These are phyloP conservation scores for Heterotilapia buettikoferi DNA, from an alignment of 2,113 vertebrate genomes.

Conservation along the genomic window DNA sequence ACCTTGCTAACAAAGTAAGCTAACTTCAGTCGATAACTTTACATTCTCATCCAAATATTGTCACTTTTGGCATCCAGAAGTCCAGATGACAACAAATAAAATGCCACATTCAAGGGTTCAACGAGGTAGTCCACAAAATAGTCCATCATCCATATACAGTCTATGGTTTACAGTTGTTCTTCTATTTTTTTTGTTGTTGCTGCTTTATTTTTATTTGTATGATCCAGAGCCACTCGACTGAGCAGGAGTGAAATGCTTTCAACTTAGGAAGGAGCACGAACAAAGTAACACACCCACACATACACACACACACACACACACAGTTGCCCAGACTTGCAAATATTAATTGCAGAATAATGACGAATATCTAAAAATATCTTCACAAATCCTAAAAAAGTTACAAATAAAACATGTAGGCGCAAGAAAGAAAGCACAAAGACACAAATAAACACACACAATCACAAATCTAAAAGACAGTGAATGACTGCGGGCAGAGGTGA, in stretches of 20 bases:
- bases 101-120: not conserved
- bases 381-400: not conserved
- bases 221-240: not conserved
- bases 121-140: not conserved
- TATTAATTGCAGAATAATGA: not conserved
- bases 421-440: not conserved
- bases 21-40: not conserved
- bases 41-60: not conserved
- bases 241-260: not conserved
- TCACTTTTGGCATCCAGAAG: not conserved
- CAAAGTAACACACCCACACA: not conserved
- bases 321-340: not conserved
- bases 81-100: not conserved
- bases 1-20: not conserved
- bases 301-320: not conserved
- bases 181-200: not conserved
- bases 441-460: not conserved
- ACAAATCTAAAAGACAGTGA: constrained; percentile 10
- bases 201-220: not conserved
- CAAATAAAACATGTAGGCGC: not conserved
- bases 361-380: not conserved
- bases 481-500: constrained; percentile 20
- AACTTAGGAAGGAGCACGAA: not conserved
- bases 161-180: not conserved
- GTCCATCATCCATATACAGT: not conserved